phyloP scores from a whole-genome alignment of 2,888 invertebrate species.

The Melitaea athalia region DNA sequence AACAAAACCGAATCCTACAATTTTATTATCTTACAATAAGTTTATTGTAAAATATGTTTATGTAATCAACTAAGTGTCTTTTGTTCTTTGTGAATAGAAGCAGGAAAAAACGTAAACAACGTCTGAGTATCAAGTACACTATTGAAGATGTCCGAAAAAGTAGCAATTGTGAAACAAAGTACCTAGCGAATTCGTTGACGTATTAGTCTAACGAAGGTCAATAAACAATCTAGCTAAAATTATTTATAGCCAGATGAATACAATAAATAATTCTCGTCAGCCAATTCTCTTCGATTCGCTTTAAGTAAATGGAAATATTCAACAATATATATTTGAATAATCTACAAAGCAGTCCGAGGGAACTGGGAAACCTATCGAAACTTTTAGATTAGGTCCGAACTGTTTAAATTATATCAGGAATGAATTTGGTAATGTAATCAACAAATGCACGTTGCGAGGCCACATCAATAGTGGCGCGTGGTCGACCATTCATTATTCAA shows the following conservation, averaged over 20 bases:
- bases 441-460: conserved; percentile 5
- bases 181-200: no score
- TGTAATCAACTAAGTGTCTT: not conserved
- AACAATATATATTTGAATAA: not conserved
- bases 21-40: not conserved
- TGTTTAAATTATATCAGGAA: not conserved
- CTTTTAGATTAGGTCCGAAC: not conserved
- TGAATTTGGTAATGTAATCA: conserved; percentile 6
- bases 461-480: conserved; percentile 4
- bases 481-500: conserved; percentile 9
- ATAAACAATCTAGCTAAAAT: no score
- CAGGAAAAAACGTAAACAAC: not conserved
- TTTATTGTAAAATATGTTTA: not conserved
- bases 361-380: not conserved
- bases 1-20: not conserved
- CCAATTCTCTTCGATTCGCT: not conserved
- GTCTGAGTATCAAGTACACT: not conserved
- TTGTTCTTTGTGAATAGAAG: not conserved
- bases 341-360: not conserved
- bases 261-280: not conserved
- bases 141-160: no score
- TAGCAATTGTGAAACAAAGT: no score
- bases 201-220: no score
- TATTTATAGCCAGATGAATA: not conserved
- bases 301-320: not conserved